A percentile compares a stretch with the other conserved stretches of the same genome.
phyloP scores from a whole-genome alignment of 1,140 invertebrate species.

The Caenorhabditis briggsae region DNA sequence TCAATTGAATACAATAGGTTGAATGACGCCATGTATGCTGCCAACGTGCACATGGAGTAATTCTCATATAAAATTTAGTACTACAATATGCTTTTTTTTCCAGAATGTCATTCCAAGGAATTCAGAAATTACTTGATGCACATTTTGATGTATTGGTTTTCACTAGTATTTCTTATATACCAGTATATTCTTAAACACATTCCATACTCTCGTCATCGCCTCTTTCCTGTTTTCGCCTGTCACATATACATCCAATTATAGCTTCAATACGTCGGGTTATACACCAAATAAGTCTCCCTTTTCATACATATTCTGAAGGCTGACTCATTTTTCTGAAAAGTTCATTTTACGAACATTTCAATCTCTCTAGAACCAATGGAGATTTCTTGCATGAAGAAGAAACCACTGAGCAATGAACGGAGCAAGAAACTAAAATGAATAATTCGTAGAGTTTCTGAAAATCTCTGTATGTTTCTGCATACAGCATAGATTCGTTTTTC shows the following conservation, averaged over 20 bases:
- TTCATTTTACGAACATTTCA: background rate
- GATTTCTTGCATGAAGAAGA: background rate
- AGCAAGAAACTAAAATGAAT: slow-evolving; percentile 14
- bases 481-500: background rate
- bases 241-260: slow-evolving; percentile 44
- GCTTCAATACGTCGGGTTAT: slow-evolving; percentile 6
- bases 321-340: slow-evolving; percentile 29
- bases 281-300: background rate
- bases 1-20: too few relatives aligned
- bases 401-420: background rate
- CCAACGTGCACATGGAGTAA: too few relatives aligned
- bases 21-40: too few relatives aligned
- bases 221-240: slow-evolving; percentile 37
- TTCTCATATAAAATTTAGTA: too few relatives aligned
- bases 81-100: too few relatives aligned
- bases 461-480: slow-evolving; percentile 10
- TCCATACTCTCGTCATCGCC: background rate
- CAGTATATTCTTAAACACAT: slow-evolving; percentile 32
- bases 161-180: background rate
- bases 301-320: background rate
- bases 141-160: slow-evolving; percentile 6
- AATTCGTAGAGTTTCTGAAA: background rate
- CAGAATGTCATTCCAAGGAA: background rate
- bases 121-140: too few relatives aligned
- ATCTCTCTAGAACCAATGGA: too few relatives aligned